Evolutionary conservation across 1,140 invertebrate genomes (phyloP).

Genomic region (Lepidotrigona ventralis): DNA sequence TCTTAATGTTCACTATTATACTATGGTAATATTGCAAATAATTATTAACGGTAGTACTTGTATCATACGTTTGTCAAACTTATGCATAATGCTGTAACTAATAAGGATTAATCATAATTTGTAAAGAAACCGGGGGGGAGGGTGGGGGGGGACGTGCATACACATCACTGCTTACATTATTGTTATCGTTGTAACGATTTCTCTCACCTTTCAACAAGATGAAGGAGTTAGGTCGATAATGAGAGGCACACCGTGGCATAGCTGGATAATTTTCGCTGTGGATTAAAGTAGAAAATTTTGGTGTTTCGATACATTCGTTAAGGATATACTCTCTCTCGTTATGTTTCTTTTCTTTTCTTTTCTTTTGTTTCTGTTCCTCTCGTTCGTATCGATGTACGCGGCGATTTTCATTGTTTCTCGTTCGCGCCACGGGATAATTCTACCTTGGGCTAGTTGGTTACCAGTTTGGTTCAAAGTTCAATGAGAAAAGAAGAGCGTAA

Average conservation of each 20-base stretch:
- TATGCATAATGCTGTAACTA: conserved; percentile 58
- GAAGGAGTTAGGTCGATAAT: conserved; percentile 44
- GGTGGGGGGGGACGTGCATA: background rate
- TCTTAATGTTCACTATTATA: conserved; percentile 72
- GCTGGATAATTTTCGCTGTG: conserved; percentile 19
- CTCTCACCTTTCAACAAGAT: conserved; percentile 44
- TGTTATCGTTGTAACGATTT: conserved; percentile 49
- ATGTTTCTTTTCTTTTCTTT: conserved; percentile 9
- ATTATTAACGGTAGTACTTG: conserved; percentile 55
- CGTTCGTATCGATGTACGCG: background rate
- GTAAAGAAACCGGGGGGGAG: background rate
- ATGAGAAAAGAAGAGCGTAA: background rate
- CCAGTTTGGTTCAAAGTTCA: conserved; percentile 2
- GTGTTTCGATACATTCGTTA: conserved; percentile 43
- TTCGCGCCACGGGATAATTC: background rate
- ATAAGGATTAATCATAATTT: conserved; percentile 47
- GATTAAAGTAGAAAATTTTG: conserved; percentile 36
- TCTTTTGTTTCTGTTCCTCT: background rate
- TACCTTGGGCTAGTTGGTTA: conserved; percentile 20
- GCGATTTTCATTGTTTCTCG: conserved; percentile 13
- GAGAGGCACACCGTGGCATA: conserved; percentile 23
- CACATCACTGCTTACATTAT: conserved; percentile 57
- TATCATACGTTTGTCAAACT: conserved; percentile 59
- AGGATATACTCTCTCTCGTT: background rate
- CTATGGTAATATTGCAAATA: conserved; percentile 59